A percentile compares a stretch with the other conserved stretches of the same genome.
phyloP scores from a whole-genome alignment of 1,140 invertebrate genomes.

The Macrosteles quadrilineatus region DNA sequence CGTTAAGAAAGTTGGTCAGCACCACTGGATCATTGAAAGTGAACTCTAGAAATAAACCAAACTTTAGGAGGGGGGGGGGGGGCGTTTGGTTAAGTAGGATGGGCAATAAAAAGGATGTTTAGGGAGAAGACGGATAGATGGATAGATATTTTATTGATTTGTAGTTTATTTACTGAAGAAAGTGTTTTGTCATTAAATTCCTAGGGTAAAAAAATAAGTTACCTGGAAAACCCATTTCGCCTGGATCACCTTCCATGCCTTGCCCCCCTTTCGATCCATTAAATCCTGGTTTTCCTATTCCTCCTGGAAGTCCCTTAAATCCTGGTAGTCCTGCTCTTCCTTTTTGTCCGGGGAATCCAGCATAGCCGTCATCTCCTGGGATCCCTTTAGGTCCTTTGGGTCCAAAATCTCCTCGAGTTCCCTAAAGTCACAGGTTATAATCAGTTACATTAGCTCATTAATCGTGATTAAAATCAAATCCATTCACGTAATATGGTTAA shows the following conservation, averaged over 20 bases:
- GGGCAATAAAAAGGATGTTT: too few relatives aligned
- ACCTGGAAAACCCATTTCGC: conserved; percentile 38
- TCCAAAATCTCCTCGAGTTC: conserved; percentile 34
- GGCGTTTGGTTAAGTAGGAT: too few relatives aligned
- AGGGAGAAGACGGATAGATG: too few relatives aligned
- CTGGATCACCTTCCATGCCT: conserved; percentile 38
- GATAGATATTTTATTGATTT: too few relatives aligned
- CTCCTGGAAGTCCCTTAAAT: conserved; percentile 49
- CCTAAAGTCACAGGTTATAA: too few relatives aligned
- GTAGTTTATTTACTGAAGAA: too few relatives aligned
- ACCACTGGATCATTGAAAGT: too few relatives aligned
- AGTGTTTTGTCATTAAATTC: too few relatives aligned
- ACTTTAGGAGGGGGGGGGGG: too few relatives aligned
- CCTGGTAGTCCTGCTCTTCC: conserved; percentile 49
- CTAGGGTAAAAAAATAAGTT: too few relatives aligned
- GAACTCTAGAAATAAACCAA: too few relatives aligned
- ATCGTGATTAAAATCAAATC: neutral
- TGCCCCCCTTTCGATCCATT: conserved; percentile 51
- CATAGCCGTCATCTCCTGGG: conserved; percentile 9
- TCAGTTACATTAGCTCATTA: neutral
- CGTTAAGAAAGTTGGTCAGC: too few relatives aligned
- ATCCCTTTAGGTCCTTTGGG: conserved; percentile 51
- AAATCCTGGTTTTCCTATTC: conserved; percentile 63
- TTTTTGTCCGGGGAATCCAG: conserved; percentile 43
- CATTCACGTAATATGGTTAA: neutral